phyloP scores from a whole-genome alignment of 2,113 vertebrate genomes.

The Dicaeum eximium region DNA sequence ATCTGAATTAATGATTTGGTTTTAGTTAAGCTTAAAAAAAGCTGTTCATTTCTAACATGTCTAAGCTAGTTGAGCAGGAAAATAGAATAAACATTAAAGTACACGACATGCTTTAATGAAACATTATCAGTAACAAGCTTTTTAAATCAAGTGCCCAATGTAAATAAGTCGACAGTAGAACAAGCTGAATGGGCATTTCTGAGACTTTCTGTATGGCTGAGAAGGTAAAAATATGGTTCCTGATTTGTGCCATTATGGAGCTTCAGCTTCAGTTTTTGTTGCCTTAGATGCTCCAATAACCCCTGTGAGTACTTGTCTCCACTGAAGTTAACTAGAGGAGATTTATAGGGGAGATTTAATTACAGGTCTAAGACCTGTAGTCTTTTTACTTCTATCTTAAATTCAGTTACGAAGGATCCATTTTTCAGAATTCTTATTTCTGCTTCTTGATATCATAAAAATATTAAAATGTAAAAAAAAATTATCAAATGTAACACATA shows the following conservation, averaged over 20 bases:
- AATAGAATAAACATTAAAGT: background rate
- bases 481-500: background rate
- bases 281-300: background rate
- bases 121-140: background rate
- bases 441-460: background rate
- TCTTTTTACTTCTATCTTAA: background rate
- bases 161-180: background rate
- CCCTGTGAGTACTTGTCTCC: background rate
- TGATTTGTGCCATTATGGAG: background rate
- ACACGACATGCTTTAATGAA: background rate
- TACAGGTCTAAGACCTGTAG: background rate
- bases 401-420: background rate
- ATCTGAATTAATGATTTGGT: background rate
- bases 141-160: background rate
- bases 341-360: background rate
- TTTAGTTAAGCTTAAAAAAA: background rate
- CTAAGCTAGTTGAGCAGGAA: background rate
- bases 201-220: background rate
- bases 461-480: background rate
- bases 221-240: background rate
- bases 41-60: background rate
- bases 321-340: background rate
- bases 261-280: background rate
- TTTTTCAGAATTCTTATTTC: background rate
- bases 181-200: background rate